A percentile compares a stretch with the other conserved stretches of the same genome.
Conservation (phyloP, 2,797 vertebrate genomes). For the Phrynocephalus forsythii region DNA sequence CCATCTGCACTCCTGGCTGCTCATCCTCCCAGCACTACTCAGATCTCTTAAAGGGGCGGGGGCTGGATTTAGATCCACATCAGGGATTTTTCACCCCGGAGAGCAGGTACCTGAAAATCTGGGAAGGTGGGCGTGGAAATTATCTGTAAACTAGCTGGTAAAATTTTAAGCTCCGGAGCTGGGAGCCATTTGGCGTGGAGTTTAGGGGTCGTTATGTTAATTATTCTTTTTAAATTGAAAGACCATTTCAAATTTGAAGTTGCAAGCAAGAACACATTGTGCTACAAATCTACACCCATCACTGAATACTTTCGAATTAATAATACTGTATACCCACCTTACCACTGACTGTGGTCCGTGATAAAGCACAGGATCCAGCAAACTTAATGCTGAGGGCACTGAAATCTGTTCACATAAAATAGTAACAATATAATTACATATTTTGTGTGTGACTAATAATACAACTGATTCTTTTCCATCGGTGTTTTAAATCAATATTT, state of each 20-base stretch:
- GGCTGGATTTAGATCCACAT: too few relatives aligned
- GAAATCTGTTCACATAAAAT: conserved; percentile 70
- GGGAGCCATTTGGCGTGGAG: too few relatives aligned
- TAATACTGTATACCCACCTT: conserved; percentile 73
- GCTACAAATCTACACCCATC: not conserved
- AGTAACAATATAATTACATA: not conserved
- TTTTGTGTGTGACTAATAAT: not conserved
- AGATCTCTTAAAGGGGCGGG: too few relatives aligned
- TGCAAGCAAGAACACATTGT: not conserved
- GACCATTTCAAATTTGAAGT: not conserved
- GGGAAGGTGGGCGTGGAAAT: too few relatives aligned
- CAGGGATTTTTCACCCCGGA: too few relatives aligned
- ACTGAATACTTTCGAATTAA: conserved; percentile 20
- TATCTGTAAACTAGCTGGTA: too few relatives aligned
- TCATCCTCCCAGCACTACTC: too few relatives aligned
- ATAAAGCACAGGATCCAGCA: conserved; percentile 83
- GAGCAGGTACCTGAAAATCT: too few relatives aligned
- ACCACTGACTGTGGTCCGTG: conserved; percentile 45
- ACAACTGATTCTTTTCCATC: not conserved
- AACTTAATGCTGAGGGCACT: conserved; percentile 78
- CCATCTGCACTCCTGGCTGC: too few relatives aligned
- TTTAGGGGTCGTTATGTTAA: too few relatives aligned
- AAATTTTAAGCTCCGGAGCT: too few relatives aligned
- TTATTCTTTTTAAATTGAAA: not conserved
- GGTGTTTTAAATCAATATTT: not conserved